Evolutionary conservation across 2,797 vertebrate genomes (phyloP), one percentile per base, ranked within the genome.

Genomic region (Pseudomugil gertrudae): DNA sequence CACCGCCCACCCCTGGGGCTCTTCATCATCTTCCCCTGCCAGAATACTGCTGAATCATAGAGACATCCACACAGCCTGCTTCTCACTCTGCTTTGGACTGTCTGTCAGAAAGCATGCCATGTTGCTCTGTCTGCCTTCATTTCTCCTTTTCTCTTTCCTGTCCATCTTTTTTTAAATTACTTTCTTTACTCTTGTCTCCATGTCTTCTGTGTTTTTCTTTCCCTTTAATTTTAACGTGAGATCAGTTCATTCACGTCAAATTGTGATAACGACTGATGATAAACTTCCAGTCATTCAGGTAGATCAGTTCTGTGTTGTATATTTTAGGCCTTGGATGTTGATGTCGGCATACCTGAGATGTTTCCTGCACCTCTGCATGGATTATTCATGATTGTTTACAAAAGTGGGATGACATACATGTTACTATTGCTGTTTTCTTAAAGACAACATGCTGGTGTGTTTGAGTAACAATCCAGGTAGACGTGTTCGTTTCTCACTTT

Each of bases 31-130:
- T 58, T 70, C 80, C 68, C 63, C 79, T 66, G 73, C 78, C 83
- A 81, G 82, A 84, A 87, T 87, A 67, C 70, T 86, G 89, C 91
- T 92, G 90, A 89, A 74, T 90, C 91, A 91, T 66, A 81, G 76
- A 82, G 72, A 79, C 72, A 69, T 85, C 77, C 66, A 52, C 53
- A 53, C 79, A 36, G 63, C 52, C 78, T 84, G 86, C 79, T 73
- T 69, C 73, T 85, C 74, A 76, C 78, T 81, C 58, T 65, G 72
- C 73, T 82, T 78, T 76, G 74, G 76, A 74, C 84, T 82, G 83
- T 83, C 84, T 85, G 73, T 90, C 83, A 80, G 69, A 66, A 71
- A 70, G 27, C 15, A 8, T 58, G 69, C 78, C 78, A 59, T 73
- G 53, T 56, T 57, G 36, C 69, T 77, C 54, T 14, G 21, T 68